Conservation (phyloP, 2,113 vertebrate genomes). For the Chiloscyllium plagiosum region DNA sequence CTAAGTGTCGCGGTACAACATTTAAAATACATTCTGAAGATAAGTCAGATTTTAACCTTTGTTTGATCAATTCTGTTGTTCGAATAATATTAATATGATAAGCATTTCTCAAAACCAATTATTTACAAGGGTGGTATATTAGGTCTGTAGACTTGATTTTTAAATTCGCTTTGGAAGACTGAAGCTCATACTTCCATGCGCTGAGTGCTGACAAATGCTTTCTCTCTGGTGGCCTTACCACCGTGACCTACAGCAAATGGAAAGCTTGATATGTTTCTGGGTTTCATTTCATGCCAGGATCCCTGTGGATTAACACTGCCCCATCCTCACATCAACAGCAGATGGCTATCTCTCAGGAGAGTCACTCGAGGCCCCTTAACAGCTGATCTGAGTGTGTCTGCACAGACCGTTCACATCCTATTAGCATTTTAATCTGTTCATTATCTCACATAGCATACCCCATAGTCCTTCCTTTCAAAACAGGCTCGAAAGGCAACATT, state of each 20-base stretch:
- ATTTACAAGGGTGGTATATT: not conserved
- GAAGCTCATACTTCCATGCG: not conserved
- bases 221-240: conserved; percentile 22
- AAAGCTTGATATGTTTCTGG: conserved; percentile 23
- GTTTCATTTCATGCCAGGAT: not conserved
- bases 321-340: conserved; percentile 31
- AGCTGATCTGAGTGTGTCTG: conserved; percentile 25
- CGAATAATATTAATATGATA: not conserved
- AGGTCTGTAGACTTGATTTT: not conserved
- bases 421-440: conserved; percentile 37
- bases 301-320: conserved; percentile 1
- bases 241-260: not conserved
- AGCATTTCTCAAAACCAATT: not conserved
- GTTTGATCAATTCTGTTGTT: not conserved
- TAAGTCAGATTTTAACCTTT: not conserved
- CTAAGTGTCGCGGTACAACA: not conserved
- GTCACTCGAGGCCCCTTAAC: conserved; percentile 13
- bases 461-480: not conserved
- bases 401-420: conserved; percentile 24
- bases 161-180: conserved; percentile 10
- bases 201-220: conserved; percentile 18
- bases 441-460: conserved; percentile 28
- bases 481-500: conserved; percentile 8
- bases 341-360: conserved; percentile 33
- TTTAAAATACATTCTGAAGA: not conserved